Conservation (phyloP, 2,888 invertebrate species). For the Crossocerus cetratus region DNA sequence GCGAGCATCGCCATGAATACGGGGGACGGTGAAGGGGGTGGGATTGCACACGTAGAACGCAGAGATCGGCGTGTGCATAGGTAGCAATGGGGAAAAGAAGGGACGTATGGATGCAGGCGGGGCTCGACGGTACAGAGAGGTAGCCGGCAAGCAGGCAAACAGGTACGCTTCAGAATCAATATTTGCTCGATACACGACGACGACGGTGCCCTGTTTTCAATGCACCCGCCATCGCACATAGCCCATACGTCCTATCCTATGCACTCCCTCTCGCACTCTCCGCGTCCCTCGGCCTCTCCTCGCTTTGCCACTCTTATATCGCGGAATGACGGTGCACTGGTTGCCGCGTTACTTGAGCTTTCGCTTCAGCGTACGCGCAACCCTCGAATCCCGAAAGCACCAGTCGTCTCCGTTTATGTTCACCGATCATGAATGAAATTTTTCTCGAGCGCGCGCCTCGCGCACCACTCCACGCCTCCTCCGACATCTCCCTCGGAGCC, state of each 20-base stretch:
- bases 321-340: conserved; percentile 42
- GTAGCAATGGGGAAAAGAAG: conserved; percentile 27
- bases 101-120: conserved; percentile 29
- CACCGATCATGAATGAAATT: conserved; percentile 1
- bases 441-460: neutral
- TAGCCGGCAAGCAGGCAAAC: conserved; percentile 67
- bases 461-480: no score
- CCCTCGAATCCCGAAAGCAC: conserved; percentile 16
- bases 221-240: conserved; percentile 57
- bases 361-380: conserved; percentile 6
- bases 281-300: neutral
- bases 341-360: conserved; percentile 33
- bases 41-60: neutral
- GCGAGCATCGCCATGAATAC: conserved; percentile 12
- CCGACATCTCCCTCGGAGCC: no score
- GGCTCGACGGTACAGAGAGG: conserved; percentile 18
- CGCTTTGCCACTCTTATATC: conserved; percentile 46
- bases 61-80: conserved; percentile 11
- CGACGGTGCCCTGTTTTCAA: conserved; percentile 57
- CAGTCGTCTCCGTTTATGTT: conserved; percentile 26
- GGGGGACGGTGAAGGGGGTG: neutral
- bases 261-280: no score
- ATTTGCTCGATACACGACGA: conserved; percentile 71
- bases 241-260: conserved; percentile 18
- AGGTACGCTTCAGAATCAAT: conserved; percentile 72